phyloP scores from a whole-genome alignment of 2,797 vertebrate genomes.

The Sebastolobus altivelis region DNA sequence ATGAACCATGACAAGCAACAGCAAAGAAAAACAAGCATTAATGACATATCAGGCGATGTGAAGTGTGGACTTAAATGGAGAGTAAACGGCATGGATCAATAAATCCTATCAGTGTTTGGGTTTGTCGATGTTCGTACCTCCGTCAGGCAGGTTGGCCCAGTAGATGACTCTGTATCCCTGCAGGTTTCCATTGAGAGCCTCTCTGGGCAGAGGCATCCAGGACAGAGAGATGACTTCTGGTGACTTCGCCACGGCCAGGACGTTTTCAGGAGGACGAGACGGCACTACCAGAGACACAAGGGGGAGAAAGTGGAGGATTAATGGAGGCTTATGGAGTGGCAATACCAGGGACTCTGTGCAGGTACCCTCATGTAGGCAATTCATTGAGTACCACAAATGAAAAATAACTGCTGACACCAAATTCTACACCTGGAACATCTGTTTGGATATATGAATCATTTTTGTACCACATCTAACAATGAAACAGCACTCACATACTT shows the following conservation, averaged over 20 bases:
- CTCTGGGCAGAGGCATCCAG: conserved; percentile 94
- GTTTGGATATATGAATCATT: background rate
- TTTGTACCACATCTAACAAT: background rate
- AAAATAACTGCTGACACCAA: background rate
- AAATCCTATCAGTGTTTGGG: background rate
- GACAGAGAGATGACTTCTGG: conserved; percentile 97
- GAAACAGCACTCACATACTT: background rate
- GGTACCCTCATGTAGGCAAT: conserved; percentile 1
- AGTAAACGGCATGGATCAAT: background rate
- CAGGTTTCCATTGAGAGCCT: conserved; percentile 96
- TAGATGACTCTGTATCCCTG: conserved; percentile 98
- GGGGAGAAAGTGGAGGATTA: background rate
- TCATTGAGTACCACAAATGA: background rate
- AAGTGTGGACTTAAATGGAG: background rate
- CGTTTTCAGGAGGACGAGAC: conserved; percentile 95
- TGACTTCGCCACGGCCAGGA: conserved; percentile 95
- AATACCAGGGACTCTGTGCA: background rate
- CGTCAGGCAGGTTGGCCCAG: conserved; percentile 98
- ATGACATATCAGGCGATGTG: background rate
- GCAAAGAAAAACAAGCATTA: background rate
- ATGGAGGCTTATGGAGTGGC: background rate
- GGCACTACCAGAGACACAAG: conserved; percentile 86
- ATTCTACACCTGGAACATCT: background rate
- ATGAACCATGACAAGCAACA: background rate
- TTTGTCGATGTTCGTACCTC: conserved; percentile 85